phyloP scores from a whole-genome alignment of 2,113 vertebrate genomes.

The Engystomops pustulosus region DNA sequence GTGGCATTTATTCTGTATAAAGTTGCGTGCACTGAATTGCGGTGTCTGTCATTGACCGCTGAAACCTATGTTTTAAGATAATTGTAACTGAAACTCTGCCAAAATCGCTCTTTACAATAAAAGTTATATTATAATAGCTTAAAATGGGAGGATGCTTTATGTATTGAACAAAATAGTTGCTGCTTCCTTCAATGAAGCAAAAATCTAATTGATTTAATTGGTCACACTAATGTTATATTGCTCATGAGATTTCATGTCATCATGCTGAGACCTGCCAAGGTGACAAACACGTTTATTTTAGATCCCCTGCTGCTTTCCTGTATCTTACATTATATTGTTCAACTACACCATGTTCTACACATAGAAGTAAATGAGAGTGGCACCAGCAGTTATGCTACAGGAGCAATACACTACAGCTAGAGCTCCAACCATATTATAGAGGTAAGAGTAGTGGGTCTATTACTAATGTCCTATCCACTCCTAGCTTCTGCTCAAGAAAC shows the following conservation, averaged over 20 bases:
- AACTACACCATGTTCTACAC: no score
- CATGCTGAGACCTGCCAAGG: not conserved
- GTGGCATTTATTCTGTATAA: not conserved
- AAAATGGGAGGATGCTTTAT: not conserved
- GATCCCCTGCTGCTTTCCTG: no score
- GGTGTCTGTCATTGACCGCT: slow-evolving; percentile 7
- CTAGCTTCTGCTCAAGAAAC: no score
- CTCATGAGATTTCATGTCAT: not conserved
- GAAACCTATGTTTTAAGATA: slow-evolving; percentile 19
- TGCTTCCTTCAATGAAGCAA: not conserved
- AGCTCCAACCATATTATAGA: no score
- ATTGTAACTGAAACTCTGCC: slow-evolving; percentile 3
- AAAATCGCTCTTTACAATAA: not conserved
- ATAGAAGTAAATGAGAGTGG: no score
- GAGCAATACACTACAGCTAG: no score
- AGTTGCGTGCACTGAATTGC: not conserved
- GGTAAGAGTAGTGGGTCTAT: no score
- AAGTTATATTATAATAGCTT: not conserved
- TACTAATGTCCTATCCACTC: no score
- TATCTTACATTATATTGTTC: no score
- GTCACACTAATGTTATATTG: not conserved
- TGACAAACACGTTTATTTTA: no score
- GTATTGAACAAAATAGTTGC: not conserved
- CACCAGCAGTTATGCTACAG: no score
- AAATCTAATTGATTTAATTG: not conserved